Evolutionary conservation across 2,888 invertebrate genomes (phyloP).

Genomic region (Chymomyza caudatula): DNA sequence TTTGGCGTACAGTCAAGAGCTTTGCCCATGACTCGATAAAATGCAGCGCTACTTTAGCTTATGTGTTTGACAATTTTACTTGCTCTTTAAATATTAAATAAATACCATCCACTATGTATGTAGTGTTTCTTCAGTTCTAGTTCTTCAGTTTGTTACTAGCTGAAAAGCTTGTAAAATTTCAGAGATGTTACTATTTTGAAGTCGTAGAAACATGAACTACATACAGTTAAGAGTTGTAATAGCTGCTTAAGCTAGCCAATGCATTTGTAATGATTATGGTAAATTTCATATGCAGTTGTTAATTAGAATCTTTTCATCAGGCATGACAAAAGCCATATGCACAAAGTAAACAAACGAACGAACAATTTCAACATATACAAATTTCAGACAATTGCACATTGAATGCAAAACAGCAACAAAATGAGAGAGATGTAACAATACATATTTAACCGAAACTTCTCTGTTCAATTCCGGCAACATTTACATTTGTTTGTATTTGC

Average conservation of each 20-base stretch:
- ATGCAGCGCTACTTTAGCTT: no score
- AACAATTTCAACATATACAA: constrained; percentile 15
- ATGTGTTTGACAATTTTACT: no score
- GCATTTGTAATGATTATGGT: background rate
- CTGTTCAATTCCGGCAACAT: background rate
- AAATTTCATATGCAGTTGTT: background rate
- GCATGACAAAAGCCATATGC: constrained; percentile 25
- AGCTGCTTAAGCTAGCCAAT: background rate
- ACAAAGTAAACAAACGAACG: constrained; percentile 43
- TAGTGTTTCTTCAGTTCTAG: no score
- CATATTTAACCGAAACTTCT: background rate
- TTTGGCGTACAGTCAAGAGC: constrained; percentile 4
- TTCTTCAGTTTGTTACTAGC: no score
- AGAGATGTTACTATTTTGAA: no score
- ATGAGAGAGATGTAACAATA: constrained; percentile 28
- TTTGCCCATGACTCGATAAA: background rate
- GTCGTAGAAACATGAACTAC: no score
- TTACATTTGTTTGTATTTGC: constrained; percentile 19
- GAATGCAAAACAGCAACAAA: constrained; percentile 38
- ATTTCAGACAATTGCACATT: constrained; percentile 46
- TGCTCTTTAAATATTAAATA: no score
- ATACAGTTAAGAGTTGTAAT: no score
- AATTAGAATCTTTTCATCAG: constrained; percentile 6
- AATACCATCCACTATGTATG: no score
- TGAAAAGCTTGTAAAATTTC: no score